Percentiles rank a stretch among this genome's conserved stretches.
Evolutionary conservation across 2,113 vertebrate species (phyloP).

Genomic region (Tragulus kanchil): DNA sequence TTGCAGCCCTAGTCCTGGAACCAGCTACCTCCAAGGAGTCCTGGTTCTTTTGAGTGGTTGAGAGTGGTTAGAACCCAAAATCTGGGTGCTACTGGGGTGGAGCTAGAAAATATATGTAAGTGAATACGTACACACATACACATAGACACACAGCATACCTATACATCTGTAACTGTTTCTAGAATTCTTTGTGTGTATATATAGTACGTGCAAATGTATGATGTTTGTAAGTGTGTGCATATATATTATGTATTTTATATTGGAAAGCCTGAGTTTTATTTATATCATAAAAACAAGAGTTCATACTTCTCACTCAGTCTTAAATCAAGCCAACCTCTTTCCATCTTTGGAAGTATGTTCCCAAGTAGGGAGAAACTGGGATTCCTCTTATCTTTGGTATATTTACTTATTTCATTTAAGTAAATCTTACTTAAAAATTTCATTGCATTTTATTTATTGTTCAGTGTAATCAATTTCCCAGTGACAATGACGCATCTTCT

Average conservation of each 20-base stretch:
- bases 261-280: conserved; percentile 37
- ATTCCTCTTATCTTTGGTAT: neutral
- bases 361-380: conserved; percentile 6
- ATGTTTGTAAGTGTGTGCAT: neutral
- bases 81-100: neutral
- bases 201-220: neutral
- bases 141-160: no score
- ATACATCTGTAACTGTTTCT: neutral
- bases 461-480: neutral
- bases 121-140: neutral
- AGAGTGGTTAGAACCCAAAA: conserved; percentile 8
- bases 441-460: neutral
- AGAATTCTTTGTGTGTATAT: neutral
- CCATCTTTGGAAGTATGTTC: neutral
- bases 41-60: neutral
- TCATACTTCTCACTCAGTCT: neutral
- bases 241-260: neutral
- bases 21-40: neutral
- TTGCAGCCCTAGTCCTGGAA: neutral
- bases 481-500: neutral
- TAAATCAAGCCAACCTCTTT: neutral
- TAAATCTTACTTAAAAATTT: no score
- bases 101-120: neutral
- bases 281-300: conserved; percentile 18
- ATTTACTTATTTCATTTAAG: neutral